Base-by-base conservation (phyloP, 2,888 invertebrate species). In the Aporophyla lueneburgensis region DNA sequence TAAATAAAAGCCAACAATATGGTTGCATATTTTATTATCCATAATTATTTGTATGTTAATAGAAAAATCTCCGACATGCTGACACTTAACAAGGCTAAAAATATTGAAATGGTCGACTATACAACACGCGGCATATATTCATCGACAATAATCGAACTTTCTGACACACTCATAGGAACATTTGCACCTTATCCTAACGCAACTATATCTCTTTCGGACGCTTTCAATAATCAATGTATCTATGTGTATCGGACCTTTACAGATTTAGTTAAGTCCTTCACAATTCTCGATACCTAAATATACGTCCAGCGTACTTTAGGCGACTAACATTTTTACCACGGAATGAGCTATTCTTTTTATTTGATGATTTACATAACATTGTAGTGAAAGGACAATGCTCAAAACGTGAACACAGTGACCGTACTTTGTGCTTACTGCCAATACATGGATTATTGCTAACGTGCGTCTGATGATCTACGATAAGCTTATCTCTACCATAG, bases 111-210 rank as follows among this genome's bases (percentile, higher is more conserved):
- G 92, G 93, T 94, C 93, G 90, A 90, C 91, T 93, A 92, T 93
- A 94, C 91, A 86, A 93, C 91, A 85, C 89, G 88, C 89, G 89
- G 90, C 89, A 88, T 86, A 89, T 86, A 80, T 85, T 78, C 83
- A 88, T 89, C 87, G 88, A 88, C 83, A 86, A 87, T 83, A 89
- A 87, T 89, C 88, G 87, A 90, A 89, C 91, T 91, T 91, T 93
- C 92, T 93, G 92, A 93, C 90, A 94, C 95, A 95, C 93, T 93
- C 95, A 95, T 96, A 96, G 96, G 96, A 96, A 96, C 96, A 96
- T 96, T 96, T 96, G 93, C 95, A 95, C 96, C 96, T 95, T 96
- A 96, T 82, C 88, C 93, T 94, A 94, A 84, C 81, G 88, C 86
- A 85, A 84, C 83, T 88, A 82, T 84, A 83, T 70, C 77, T 81